Evolutionary conservation across 2,797 vertebrate species (phyloP), one percentile per base, ranked within the genome.

Genomic region (Serranus cabrilla): DNA sequence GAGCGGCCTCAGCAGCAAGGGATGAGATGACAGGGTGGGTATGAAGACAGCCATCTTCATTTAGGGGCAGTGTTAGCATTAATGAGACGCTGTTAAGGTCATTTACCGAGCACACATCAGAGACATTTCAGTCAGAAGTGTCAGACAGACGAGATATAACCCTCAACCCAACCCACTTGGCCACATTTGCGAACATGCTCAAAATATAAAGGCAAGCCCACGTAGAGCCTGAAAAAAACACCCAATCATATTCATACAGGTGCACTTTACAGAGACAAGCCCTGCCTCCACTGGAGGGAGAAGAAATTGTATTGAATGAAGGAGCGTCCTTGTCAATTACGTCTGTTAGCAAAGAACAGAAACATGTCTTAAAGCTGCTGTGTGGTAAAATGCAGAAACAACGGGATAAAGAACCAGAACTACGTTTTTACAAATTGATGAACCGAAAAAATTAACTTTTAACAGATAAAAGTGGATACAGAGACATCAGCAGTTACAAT

Each of bases 11-110:
- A 2, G 79, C 27, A 7, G 80, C 3, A 2, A 46, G 60, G 40
- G 31, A 17, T 47, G 71, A 47, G 21, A 66, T 18, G 75, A 73
- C 62, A 56, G 37, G 54, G 40, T 51, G 64, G 25, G 61, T 39
- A 45, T 56, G 73, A 76, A 76, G 75, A 70, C 60, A 17, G 74
- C 65, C 81, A 56, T 88, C 85, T 77, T 78, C 73, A 83, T 82
- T 81, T 79, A 66, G 58, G 55, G 70, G 39, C 1, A 25, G 78
- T 57, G 77, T 59, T 66, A 18, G 71, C 42, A 20, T 66, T 88
- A 81, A 87, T 81, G 82, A 80, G 84, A 78, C 11, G 54, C 52
- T 56, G 67, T 69, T 80, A 12, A 59, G 84, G 81, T 87, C 76
- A 57, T 45, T 60, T 39, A 11, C 71, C 7, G 23, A 23, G 51